phyloP scores from a whole-genome alignment of 2,888 invertebrate genomes.

The Drosophila histrio region DNA sequence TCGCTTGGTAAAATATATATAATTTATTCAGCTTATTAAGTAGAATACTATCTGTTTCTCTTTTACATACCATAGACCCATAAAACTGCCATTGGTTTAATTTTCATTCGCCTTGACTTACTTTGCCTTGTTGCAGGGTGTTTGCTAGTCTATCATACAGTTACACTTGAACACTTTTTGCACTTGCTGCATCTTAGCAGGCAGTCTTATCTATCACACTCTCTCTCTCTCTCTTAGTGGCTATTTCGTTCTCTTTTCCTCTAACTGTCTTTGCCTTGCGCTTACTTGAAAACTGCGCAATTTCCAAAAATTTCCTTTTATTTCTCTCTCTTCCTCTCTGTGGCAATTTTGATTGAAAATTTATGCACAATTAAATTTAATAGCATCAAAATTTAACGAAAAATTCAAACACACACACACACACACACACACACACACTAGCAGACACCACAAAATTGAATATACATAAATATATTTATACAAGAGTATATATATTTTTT shows the following conservation, averaged over 20 bases:
- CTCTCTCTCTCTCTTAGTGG: not conserved
- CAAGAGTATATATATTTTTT: not conserved
- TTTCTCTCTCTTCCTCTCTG: not conserved
- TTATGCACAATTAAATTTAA: constrained; percentile 67
- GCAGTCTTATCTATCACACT: constrained; percentile 5
- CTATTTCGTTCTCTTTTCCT: not conserved
- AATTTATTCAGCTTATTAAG: too few species aligned
- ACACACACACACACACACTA: constrained; percentile 2
- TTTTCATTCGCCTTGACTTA: too few species aligned
- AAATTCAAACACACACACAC: constrained; percentile 13
- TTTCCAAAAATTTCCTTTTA: constrained; percentile 7
- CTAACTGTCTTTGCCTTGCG: not conserved
- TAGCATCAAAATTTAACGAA: constrained; percentile 42
- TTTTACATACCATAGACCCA: too few species aligned
- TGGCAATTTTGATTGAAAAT: constrained; percentile 55
- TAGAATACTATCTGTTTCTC: too few species aligned
- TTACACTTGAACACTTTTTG: not conserved
- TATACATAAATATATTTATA: not conserved
- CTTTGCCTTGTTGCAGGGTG: not conserved
- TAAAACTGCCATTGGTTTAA: too few species aligned
- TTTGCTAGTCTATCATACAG: not conserved
- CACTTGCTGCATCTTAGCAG: constrained; percentile 8
- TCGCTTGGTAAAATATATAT: too few species aligned
- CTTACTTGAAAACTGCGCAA: constrained; percentile 5
- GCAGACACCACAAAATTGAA: constrained; percentile 6